Conservation (phyloP, 1,140 invertebrate species). For the Drosophila varians region DNA sequence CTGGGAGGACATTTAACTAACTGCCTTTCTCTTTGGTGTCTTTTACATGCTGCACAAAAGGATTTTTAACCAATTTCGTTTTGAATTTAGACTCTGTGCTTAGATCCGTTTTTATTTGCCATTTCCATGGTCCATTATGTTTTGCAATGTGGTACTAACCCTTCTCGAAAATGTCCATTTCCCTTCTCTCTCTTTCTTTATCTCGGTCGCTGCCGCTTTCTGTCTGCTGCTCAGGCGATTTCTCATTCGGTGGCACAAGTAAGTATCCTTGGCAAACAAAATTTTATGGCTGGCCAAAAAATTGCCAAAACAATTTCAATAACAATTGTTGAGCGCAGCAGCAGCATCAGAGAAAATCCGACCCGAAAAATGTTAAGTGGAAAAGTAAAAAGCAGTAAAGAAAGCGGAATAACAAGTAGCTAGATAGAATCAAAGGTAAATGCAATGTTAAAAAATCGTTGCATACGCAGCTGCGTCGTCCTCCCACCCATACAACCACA, state of each 20-base stretch:
- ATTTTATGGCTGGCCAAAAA: slow-evolving; percentile 63
- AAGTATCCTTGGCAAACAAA: slow-evolving; percentile 85
- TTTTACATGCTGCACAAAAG: slow-evolving; percentile 43
- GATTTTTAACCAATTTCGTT: slow-evolving; percentile 63
- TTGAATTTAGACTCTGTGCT: slow-evolving; percentile 31
- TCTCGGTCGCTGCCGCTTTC: not conserved
- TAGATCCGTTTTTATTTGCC: slow-evolving; percentile 40
- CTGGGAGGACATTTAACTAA: slow-evolving; percentile 43
- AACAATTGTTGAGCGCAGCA: slow-evolving; percentile 77
- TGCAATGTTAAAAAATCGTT: slow-evolving; percentile 64
- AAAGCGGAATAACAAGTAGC: slow-evolving; percentile 43
- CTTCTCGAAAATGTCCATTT: slow-evolving; percentile 52
- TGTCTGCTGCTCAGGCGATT: slow-evolving; percentile 86
- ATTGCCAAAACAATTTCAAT: slow-evolving; percentile 78
- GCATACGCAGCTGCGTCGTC: slow-evolving; percentile 66
- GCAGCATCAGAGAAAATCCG: slow-evolving; percentile 54
- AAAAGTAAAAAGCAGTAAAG: not conserved
- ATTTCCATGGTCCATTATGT: slow-evolving; percentile 28
- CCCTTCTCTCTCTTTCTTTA: slow-evolving; percentile 8
- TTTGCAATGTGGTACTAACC: slow-evolving; percentile 46
- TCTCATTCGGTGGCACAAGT: slow-evolving; percentile 93
- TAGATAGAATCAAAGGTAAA: slow-evolving; percentile 74
- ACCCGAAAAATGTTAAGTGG: slow-evolving; percentile 5
- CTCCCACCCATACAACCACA: slow-evolving; percentile 13
- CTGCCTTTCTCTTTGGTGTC: slow-evolving; percentile 15